Evolutionary conservation across 2,888 invertebrate species (phyloP).

Genomic region (Biston betularia): DNA sequence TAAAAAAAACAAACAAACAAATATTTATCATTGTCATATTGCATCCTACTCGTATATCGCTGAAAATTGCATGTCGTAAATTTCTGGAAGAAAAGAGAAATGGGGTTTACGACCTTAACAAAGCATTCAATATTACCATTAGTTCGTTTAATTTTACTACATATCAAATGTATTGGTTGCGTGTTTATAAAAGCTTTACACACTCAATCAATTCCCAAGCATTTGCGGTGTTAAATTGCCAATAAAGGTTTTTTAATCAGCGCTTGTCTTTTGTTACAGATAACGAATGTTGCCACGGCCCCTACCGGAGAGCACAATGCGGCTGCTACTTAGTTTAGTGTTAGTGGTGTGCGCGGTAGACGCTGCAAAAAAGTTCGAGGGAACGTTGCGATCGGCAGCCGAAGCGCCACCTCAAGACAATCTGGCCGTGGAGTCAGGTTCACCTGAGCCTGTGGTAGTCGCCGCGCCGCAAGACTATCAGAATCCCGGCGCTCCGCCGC

Average conservation of each 20-base stretch:
- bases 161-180: slow-evolving; percentile 54
- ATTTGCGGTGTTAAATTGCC: slow-evolving; percentile 62
- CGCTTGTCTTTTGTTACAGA: slow-evolving; percentile 80
- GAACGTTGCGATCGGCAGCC: slow-evolving; percentile 78
- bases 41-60: slow-evolving; percentile 42
- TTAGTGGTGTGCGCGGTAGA: slow-evolving; percentile 77
- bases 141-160: slow-evolving; percentile 56
- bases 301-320: slow-evolving; percentile 73
- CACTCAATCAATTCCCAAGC: slow-evolving; percentile 64
- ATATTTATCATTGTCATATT: slow-evolving; percentile 39
- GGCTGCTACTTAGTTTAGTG: slow-evolving; percentile 78
- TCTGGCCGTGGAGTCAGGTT: slow-evolving; percentile 76
- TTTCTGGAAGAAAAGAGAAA: slow-evolving; percentile 30
- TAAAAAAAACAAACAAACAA: too few species aligned
- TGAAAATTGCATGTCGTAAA: slow-evolving; percentile 48
- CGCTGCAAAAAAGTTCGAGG: slow-evolving; percentile 81
- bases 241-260: slow-evolving; percentile 64
- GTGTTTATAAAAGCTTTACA: slow-evolving; percentile 61
- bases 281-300: slow-evolving; percentile 80
- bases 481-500: slow-evolving; percentile 75
- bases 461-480: slow-evolving; percentile 79
- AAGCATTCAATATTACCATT: slow-evolving; percentile 54
- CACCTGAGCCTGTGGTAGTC: slow-evolving; percentile 77
- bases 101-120: slow-evolving; percentile 38
- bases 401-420: slow-evolving; percentile 83